Evolutionary conservation across 1,140 invertebrate species (phyloP).

Genomic region (Heliconius eleuchia): DNA sequence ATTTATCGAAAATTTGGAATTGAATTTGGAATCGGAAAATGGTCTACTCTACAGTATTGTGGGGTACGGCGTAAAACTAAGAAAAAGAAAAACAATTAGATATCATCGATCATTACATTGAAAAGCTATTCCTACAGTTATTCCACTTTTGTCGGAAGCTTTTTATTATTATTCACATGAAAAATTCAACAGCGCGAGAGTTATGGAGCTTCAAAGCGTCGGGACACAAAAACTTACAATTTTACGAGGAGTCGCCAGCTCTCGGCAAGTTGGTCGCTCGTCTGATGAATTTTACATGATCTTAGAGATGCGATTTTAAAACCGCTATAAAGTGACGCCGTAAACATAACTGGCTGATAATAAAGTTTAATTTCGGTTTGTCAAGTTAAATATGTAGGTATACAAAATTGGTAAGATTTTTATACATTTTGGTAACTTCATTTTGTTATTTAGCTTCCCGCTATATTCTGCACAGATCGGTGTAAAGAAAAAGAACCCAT

Average conservation of each 20-base stretch:
- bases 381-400: no score
- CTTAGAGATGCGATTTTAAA: not conserved
- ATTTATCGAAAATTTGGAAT: no score
- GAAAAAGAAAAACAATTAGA: not conserved
- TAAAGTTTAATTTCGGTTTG: not conserved
- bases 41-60: no score
- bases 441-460: no score
- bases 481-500: no score
- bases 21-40: no score
- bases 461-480: no score
- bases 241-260: slow-evolving; percentile 38
- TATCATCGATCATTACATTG: not conserved
- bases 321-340: slow-evolving; percentile 6
- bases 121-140: not conserved
- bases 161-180: slow-evolving; percentile 50
- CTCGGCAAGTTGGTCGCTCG: slow-evolving; percentile 25
- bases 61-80: no score
- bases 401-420: no score
- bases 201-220: slow-evolving; percentile 46
- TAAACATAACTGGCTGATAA: not conserved
- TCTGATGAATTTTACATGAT: slow-evolving; percentile 54
- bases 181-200: slow-evolving; percentile 59
- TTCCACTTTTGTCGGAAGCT: slow-evolving; percentile 5
- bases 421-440: no score
- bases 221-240: slow-evolving; percentile 42